Conservation (phyloP, 2,113 vertebrate species). For the Camelus dromedarius region DNA sequence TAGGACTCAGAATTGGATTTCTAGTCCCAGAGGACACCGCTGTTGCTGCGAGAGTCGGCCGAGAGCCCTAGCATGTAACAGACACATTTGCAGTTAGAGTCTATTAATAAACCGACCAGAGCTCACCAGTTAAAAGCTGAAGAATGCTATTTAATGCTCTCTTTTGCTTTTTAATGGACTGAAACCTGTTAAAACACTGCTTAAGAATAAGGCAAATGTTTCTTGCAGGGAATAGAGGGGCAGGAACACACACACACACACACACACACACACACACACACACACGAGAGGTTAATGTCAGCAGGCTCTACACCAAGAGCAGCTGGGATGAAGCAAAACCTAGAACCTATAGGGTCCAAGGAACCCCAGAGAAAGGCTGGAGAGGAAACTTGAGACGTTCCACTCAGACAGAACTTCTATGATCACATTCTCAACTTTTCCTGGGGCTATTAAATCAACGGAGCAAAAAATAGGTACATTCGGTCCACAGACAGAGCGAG, state of each 20-base stretch:
- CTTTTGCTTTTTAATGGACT: conserved; percentile 79
- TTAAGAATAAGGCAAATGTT: conserved; percentile 66
- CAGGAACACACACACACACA: not conserved
- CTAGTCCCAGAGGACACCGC: conserved; percentile 75
- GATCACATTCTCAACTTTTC: conserved; percentile 72
- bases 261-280: not conserved
- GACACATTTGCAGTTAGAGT: conserved; percentile 63
- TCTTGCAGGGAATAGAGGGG: conserved; percentile 9
- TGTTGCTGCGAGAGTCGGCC: not conserved
- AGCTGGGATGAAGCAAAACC: not conserved
- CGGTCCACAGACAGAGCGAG: conserved; percentile 77
- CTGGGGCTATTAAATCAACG: conserved; percentile 80
- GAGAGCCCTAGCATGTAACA: conserved; percentile 56
- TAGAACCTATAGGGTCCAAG: not conserved
- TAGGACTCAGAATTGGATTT: conserved; percentile 77
- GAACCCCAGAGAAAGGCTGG: conserved; percentile 5
- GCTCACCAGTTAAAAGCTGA: conserved; percentile 68
- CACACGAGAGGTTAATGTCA: not conserved
- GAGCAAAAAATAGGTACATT: conserved; percentile 85
- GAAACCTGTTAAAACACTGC: conserved; percentile 72
- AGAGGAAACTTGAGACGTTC: conserved; percentile 40
- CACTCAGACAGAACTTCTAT: conserved; percentile 75
- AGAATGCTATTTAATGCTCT: conserved; percentile 70
- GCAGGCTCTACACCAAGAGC: not conserved
- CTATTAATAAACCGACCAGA: conserved; percentile 75